Conservation (phyloP, 2,797 vertebrate genomes). For the Anguilla marmorata region DNA sequence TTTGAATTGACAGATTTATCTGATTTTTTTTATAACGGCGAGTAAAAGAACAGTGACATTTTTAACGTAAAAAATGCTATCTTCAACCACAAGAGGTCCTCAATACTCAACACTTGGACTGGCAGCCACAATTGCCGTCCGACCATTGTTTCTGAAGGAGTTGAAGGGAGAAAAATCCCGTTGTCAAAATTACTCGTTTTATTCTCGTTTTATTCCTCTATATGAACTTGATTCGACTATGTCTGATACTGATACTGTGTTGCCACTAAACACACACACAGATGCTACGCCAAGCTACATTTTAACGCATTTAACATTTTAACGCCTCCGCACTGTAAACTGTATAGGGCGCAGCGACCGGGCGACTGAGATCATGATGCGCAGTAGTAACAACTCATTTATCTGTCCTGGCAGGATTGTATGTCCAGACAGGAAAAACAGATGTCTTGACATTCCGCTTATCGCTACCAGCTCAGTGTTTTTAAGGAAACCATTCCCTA, state of each 20-base stretch:
- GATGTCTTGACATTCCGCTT: conserved; percentile 23
- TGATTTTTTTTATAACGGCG: neutral
- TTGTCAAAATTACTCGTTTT: neutral
- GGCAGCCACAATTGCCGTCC: neutral
- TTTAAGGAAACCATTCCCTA: conserved; percentile 34
- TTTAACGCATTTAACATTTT: neutral
- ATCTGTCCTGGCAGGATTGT: conserved; percentile 41
- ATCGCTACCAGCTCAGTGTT: conserved; percentile 33
- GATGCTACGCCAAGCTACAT: neutral
- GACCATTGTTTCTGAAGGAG: neutral
- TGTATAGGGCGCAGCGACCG: too few species aligned
- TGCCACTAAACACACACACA: too few species aligned
- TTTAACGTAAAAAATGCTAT: neutral
- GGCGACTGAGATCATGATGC: conserved; percentile 45
- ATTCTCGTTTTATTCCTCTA: neutral
- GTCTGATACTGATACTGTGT: neutral
- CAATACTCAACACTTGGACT: neutral
- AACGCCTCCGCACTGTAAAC: too few species aligned
- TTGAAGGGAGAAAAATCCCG: neutral
- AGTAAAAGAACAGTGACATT: neutral
- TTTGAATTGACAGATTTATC: neutral
- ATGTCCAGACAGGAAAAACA: conserved; percentile 45
- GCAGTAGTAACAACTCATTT: conserved; percentile 29
- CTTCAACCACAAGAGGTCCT: neutral
- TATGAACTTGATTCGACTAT: neutral